Base-by-base conservation (phyloP, 92 coral and sea anemone species). In the Zoanthus solanderi region DNA sequence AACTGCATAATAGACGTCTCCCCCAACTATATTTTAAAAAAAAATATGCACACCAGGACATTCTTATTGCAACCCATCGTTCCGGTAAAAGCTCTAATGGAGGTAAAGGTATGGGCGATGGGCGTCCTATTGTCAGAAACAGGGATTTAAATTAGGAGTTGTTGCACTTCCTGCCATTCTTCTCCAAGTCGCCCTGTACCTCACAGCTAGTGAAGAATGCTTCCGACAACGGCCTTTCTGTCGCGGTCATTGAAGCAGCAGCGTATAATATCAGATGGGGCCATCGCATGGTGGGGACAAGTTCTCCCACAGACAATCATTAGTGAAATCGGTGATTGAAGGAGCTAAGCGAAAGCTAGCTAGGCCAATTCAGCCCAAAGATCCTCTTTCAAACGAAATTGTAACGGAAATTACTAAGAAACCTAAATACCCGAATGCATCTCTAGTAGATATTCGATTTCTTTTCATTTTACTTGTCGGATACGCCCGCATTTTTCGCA, bases 301-400 rank as follows among this genome's bases (percentile, higher is more conserved):
- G 72, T n/a, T 66, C 72, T 66, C 72, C n/a, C 72, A 29, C 32
- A 66, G 4, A 23, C 30, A 66, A 0, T 0, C 32, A n/a, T 78
- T 78, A 80, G 79, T 69, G 73, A 78, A 37, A 73, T 82, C 71
- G 50, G 90, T 87, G 30, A 83, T 67, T 34, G 85, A 78, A 56
- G 85, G 90, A 71, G 85, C 79, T 48, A 56, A 73, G 58, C 48
- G 78, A 78, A 87, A 67, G 77, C 31, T 87, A 32, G 84, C 84
- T 61, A 87, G 84, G 23, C 23, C 23, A 23, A 23, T 23, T 23
- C 23, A 23, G 23, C 23, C 23, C 23, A 23, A 23, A 23, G 23
- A 0, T 23, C 23, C 23, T 23, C 23, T 23, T 23, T 23, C 23
- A 23, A 23, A 23, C 23, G 23, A 72, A 61, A 6, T 53, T 78